A percentile compares a stretch with the other conserved stretches of the same genome.
Evolutionary conservation across 2,888 invertebrate species (phyloP).

Genomic region (Allolobophora icterica): DNA sequence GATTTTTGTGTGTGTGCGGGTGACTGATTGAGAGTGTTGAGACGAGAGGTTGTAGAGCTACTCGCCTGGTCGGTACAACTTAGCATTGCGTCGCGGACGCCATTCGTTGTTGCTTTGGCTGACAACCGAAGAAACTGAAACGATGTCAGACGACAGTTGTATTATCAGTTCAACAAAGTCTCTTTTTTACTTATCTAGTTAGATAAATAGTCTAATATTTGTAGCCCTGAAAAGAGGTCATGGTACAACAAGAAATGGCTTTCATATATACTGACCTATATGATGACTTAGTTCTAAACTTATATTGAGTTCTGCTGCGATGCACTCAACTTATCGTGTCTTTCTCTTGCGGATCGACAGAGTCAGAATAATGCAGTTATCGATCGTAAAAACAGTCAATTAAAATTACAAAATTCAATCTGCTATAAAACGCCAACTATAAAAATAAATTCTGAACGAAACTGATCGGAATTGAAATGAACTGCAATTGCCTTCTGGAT

Average conservation of each 20-base stretch:
- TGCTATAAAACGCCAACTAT: no score
- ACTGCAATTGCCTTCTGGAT: no score
- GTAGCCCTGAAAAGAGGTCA: no score
- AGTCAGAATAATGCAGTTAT: background rate
- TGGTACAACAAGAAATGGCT: no score
- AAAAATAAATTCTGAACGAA: no score
- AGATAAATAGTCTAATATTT: no score
- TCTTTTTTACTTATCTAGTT: background rate
- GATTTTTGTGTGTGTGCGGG: no score
- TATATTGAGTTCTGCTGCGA: background rate
- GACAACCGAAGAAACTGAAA: slow-evolving; percentile 6
- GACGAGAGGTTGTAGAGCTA: background rate
- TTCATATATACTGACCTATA: no score
- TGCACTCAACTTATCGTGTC: background rate
- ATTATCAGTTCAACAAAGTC: background rate
- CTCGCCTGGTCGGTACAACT: background rate
- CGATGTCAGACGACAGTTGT: no score
- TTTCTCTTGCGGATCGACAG: background rate
- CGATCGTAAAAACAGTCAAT: background rate
- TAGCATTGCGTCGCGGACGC: background rate
- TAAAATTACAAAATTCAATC: background rate
- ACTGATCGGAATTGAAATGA: no score
- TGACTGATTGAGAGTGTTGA: background rate
- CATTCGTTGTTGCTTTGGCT: background rate
- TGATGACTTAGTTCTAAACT: no score